phyloP scores from a whole-genome alignment of 2,113 vertebrate species.

The Lamprologus callipterus region DNA sequence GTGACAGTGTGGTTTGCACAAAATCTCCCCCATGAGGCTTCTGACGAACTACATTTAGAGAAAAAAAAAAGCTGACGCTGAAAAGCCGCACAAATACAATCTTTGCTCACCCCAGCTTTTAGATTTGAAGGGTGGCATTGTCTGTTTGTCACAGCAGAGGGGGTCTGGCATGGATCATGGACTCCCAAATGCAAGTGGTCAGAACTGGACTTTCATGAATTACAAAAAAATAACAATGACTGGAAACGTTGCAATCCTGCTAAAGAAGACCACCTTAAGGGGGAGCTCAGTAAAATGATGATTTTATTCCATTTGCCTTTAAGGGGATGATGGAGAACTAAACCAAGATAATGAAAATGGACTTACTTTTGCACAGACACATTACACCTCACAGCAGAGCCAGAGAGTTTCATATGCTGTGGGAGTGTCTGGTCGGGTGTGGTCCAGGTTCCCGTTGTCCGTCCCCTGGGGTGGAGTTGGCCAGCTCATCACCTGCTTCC shows the following conservation, averaged over 20 bases:
- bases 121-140: not conserved
- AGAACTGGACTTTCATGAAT: not conserved
- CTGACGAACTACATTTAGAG: not conserved
- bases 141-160: not conserved
- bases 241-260: not conserved
- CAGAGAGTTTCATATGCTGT: not conserved
- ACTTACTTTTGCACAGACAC: not conserved
- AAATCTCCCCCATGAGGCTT: not conserved
- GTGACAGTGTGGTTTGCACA: not conserved
- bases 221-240: not conserved
- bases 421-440: not conserved
- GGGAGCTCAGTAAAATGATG: not conserved
- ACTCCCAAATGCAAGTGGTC: not conserved
- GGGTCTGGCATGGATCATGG: not conserved
- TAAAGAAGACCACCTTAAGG: not conserved
- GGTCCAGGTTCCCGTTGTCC: not conserved
- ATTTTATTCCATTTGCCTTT: not conserved
- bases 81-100: not conserved
- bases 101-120: not conserved
- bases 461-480: not conserved
- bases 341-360: not conserved
- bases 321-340: not conserved
- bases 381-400: not conserved
- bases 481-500: not conserved
- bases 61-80: not conserved